These are phyloP conservation scores for Pseudococcus longispinus DNA, from an alignment of 2,888 invertebrate genomes.

Conservation along the genomic window DNA sequence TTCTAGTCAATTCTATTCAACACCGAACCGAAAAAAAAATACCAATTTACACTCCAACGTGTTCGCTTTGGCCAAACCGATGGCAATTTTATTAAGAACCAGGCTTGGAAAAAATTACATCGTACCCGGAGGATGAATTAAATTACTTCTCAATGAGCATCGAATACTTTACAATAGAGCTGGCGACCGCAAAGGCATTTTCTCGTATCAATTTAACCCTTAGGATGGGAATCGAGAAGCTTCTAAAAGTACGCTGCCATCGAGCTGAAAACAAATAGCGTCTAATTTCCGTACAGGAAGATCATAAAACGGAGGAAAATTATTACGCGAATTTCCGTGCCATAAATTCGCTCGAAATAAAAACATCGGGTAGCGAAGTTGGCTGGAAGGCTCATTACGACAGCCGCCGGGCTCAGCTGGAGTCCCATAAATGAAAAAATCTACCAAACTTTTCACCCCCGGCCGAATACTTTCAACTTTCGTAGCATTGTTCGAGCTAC, in stretches of 20 bases:
- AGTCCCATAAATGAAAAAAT: not conserved
- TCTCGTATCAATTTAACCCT: not conserved
- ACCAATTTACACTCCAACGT: not conserved
- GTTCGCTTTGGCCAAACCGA: not conserved
- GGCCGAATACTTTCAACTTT: not conserved
- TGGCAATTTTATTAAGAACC: not conserved
- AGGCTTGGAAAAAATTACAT: not conserved
- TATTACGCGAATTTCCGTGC: not conserved
- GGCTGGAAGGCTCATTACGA: not conserved
- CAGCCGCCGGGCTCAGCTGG: not conserved
- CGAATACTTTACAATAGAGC: not conserved
- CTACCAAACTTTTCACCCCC: not conserved
- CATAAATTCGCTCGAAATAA: not conserved
- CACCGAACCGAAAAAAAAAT: not conserved
- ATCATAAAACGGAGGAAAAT: not conserved
- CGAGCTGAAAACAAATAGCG: not conserved
- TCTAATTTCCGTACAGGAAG: constrained; percentile 20
- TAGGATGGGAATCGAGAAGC: not conserved
- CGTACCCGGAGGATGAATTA: not conserved
- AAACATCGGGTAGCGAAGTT: not conserved
- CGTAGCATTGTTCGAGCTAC: not conserved
- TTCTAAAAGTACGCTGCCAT: not conserved
- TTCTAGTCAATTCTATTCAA: too few relatives aligned
- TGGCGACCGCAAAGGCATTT: not conserved
- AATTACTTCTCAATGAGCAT: not conserved